A percentile compares a stretch with the other conserved stretches of the same genome.
These are phyloP conservation scores for Zoanthus sansibaricus DNA, from an alignment of 92 coral and sea anemone species.

Conservation along the genomic window DNA sequence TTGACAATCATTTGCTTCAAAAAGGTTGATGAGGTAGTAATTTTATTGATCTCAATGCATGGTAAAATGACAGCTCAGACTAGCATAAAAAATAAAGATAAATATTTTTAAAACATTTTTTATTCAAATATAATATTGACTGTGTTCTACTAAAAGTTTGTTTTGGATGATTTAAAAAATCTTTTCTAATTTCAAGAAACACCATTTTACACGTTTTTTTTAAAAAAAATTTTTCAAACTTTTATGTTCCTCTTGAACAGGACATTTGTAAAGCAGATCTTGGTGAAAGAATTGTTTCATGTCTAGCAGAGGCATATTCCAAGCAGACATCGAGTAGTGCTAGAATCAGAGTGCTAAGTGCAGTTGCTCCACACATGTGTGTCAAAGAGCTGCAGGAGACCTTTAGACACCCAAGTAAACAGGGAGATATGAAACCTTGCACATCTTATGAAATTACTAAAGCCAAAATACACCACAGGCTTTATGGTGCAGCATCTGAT, in stretches of 20 bases:
- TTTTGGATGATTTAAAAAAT: not conserved
- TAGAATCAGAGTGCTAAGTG: constrained; percentile 48
- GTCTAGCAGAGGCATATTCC: constrained; percentile 43
- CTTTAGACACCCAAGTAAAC: constrained; percentile 12
- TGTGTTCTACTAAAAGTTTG: not conserved
- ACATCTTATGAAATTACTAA: constrained; percentile 51
- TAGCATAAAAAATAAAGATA: not conserved
- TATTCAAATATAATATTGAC: not conserved
- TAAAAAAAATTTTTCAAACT: not conserved
- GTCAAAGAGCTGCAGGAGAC: constrained; percentile 47
- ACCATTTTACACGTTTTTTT: not conserved
- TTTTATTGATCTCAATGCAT: not conserved
- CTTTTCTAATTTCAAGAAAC: not conserved
- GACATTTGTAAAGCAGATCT: not conserved
- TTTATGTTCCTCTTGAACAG: not conserved
- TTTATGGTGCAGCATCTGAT: constrained; percentile 54
- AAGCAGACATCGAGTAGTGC: constrained; percentile 12
- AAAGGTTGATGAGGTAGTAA: not conserved
- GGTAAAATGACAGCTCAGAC: not conserved
- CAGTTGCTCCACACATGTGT: constrained; percentile 58
- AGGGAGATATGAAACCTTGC: constrained; percentile 32
- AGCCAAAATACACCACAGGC: constrained; percentile 55
- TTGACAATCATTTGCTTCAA: not conserved
- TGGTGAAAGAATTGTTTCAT: constrained; percentile 15
- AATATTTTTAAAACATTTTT: not conserved